phyloP scores from a whole-genome alignment of 2,797 vertebrate genomes.

The Synaphobranchus kaupii region DNA sequence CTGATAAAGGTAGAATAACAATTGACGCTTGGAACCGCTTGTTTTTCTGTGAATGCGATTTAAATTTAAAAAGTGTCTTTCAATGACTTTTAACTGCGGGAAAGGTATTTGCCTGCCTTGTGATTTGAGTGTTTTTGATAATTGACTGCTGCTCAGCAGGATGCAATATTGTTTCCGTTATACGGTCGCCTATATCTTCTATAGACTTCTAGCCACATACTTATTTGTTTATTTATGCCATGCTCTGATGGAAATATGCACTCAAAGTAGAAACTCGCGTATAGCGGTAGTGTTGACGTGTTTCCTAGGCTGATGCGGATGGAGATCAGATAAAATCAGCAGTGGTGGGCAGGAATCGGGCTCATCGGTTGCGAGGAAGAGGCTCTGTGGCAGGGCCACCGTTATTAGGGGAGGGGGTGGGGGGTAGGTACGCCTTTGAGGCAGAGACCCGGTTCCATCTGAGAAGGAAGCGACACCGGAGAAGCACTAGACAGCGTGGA shows the following conservation, averaged over 20 bases:
- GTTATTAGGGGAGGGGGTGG: conserved; percentile 43
- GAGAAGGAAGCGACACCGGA: conserved; percentile 62
- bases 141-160: not conserved
- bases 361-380: conserved; percentile 60
- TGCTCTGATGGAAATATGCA: conserved; percentile 10
- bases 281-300: conserved; percentile 27
- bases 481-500: conserved; percentile 41
- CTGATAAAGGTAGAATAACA: no score
- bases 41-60: not conserved
- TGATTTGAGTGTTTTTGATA: not conserved
- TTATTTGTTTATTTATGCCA: conserved; percentile 19
- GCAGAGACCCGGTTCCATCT: conserved; percentile 62
- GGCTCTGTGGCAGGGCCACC: conserved; percentile 58
- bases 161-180: conserved; percentile 18
- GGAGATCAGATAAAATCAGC: conserved; percentile 75
- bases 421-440: conserved; percentile 66
- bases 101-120: not conserved
- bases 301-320: conserved; percentile 50
- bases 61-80: not conserved
- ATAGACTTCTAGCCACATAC: not conserved
- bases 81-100: not conserved
- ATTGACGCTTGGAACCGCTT: not conserved
- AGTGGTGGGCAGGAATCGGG: conserved; percentile 64
- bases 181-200: not conserved
- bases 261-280: not conserved